Base-by-base conservation (phyloP, 1,140 invertebrate genomes). In the Drosophila rhopaloa region DNA sequence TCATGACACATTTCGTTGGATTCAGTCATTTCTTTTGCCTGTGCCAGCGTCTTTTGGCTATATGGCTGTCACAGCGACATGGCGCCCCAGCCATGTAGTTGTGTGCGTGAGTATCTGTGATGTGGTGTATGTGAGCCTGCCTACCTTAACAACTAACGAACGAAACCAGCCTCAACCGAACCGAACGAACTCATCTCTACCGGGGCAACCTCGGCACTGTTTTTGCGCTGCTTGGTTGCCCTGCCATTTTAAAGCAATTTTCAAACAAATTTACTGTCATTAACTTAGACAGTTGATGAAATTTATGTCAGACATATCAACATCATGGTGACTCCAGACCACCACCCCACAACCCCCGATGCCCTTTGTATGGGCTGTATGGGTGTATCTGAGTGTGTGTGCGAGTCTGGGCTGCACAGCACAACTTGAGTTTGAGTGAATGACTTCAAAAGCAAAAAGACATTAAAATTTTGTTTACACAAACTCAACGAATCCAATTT, bases 221-320 rank as follows among this genome's bases (percentile, higher is more conserved):
- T 86, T 83, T 84, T 88, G 80, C 79, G 66, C 72, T 83, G 84
- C 76, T 80, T 78, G 79, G 83, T 84, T 88, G 83, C 80, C 84
- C 77, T 89, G 84, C 83, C 84, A 89, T 89, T 89, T 89, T 89
- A 89, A 89, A 89, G 84, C 84, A 89, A 89, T 89, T 89, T 89
- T 89, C 84, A 89, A 89, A 89, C 84, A 89, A 89, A 89, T 89
- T 89, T 89, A 89, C 84, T 89, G 84, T 89, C 84, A 89, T 89
- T 89, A 89, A 89, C 84, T 89, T 89, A 89, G 84, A 89, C 84
- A 89, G 84, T 89, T 89, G 84, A 89, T 89, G 84, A 89, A 89
- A 89, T 89, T 89, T 89, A 89, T 89, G 84, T 89, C 84, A 89
- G 84, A 80, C 84, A 89, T 86, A 86, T 89, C 84, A 89, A 68